Percentiles rank a stretch among this genome's conserved stretches.
These are phyloP conservation scores for Euplagia quadripunctaria DNA, from an alignment of 2,888 invertebrate genomes.

Conservation along the genomic window DNA sequence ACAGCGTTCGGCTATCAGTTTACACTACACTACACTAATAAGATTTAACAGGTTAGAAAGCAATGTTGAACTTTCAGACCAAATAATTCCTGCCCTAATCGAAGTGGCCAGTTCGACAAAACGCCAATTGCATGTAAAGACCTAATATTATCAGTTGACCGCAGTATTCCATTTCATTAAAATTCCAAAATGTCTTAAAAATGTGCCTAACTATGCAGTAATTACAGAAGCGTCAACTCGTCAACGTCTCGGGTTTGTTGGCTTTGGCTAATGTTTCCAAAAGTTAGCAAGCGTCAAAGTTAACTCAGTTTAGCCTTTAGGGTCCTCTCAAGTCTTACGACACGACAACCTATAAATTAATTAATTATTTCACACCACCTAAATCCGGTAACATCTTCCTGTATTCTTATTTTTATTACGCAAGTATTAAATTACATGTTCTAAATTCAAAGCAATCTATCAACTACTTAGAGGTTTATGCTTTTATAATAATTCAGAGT, in stretches of 20 bases:
- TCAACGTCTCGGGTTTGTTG: slow-evolving; percentile 48
- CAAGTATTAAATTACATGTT: too few relatives aligned
- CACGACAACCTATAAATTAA: slow-evolving; percentile 8
- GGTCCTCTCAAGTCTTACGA: slow-evolving; percentile 10
- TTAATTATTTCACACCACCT: slow-evolving; percentile 1
- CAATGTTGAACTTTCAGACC: too few relatives aligned
- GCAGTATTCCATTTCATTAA: background rate
- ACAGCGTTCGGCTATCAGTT: too few relatives aligned
- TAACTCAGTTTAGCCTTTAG: slow-evolving; percentile 38
- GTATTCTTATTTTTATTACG: too few relatives aligned
- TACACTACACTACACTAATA: too few relatives aligned
- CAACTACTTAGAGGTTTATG: too few relatives aligned
- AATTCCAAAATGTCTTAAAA: slow-evolving; percentile 26
- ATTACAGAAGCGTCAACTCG: slow-evolving; percentile 45
- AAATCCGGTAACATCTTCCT: background rate
- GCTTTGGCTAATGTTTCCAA: slow-evolving; percentile 57
- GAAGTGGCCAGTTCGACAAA: too few relatives aligned
- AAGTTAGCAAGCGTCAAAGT: slow-evolving; percentile 58
- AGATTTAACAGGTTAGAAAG: too few relatives aligned
- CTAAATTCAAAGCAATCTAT: too few relatives aligned
- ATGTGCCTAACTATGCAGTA: slow-evolving; percentile 37
- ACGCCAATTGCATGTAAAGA: too few relatives aligned
- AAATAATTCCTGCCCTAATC: too few relatives aligned
- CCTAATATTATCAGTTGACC: background rate
- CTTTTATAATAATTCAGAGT: too few relatives aligned